Evolutionary conservation across 2,113 vertebrate genomes (phyloP).

Genomic region (Xenopus laevis): DNA sequence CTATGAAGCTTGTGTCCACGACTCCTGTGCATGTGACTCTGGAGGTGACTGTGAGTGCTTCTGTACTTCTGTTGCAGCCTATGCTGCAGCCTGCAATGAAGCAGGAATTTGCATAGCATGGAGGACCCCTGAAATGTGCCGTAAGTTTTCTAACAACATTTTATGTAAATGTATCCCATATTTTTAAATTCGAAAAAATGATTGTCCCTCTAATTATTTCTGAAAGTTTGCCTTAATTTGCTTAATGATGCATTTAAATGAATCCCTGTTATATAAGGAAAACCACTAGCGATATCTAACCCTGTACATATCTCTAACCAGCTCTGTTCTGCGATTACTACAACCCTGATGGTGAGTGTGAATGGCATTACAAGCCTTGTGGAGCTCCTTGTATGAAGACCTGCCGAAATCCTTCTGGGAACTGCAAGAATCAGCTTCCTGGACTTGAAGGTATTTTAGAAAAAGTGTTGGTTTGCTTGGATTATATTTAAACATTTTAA

Average conservation of each 20-base stretch:
- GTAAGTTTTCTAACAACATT: conserved; percentile 53
- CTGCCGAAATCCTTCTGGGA: conserved; percentile 64
- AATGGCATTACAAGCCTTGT: conserved; percentile 68
- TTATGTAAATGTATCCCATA: too few species aligned
- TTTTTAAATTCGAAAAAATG: too few species aligned
- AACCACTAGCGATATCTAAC: too few species aligned
- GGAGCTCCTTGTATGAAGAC: conserved; percentile 66
- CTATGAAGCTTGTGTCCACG: conserved; percentile 69
- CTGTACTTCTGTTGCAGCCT: conserved; percentile 69
- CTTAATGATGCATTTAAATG: too few species aligned
- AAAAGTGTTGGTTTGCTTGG: too few species aligned
- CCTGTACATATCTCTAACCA: conserved; percentile 30
- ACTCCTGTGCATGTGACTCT: conserved; percentile 68
- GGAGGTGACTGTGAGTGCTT: conserved; percentile 69
- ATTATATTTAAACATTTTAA: too few species aligned
- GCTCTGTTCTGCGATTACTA: conserved; percentile 70
- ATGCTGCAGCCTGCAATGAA: conserved; percentile 66
- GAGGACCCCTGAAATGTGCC: conserved; percentile 72
- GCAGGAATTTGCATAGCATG: conserved; percentile 63
- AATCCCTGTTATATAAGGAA: too few species aligned
- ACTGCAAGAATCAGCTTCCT: conserved; percentile 57
- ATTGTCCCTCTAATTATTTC: too few species aligned
- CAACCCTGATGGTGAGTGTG: conserved; percentile 60
- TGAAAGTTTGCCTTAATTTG: too few species aligned
- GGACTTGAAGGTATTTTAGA: conserved; percentile 62